Percentiles rank a stretch among this genome's conserved stretches.
phyloP scores from a whole-genome alignment of 2,797 vertebrate species.

The Poecile montanus region DNA sequence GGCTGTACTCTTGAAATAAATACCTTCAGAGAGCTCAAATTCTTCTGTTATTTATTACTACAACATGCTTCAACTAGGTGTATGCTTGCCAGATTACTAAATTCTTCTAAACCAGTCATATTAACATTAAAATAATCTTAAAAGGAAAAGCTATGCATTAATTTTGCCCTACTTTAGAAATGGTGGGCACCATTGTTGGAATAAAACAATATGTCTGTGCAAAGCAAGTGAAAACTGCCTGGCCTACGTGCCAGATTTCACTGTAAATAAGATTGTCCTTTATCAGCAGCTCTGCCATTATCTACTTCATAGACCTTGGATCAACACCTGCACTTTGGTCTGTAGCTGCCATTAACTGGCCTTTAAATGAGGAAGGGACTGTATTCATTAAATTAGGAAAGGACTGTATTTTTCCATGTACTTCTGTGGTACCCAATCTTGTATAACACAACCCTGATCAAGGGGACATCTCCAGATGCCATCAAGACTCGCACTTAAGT shows the following conservation, averaged over 20 bases:
- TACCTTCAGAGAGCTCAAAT: background rate
- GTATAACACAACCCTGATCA: background rate
- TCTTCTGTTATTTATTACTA: background rate
- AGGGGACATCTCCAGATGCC: background rate
- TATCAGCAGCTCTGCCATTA: background rate
- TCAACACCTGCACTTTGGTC: background rate
- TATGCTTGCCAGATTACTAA: background rate
- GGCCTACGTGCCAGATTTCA: background rate
- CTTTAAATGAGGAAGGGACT: background rate
- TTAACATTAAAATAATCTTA: background rate
- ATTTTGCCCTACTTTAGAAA: background rate
- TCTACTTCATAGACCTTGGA: background rate
- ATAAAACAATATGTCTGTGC: background rate
- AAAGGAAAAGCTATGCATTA: background rate
- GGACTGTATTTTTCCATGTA: background rate
- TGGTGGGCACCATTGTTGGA: background rate
- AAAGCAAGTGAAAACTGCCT: background rate
- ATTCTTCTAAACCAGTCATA: background rate
- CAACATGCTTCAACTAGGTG: background rate
- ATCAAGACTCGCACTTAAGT: fast-evolving
- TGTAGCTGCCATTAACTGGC: background rate
- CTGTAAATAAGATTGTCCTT: background rate
- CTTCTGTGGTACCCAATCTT: background rate
- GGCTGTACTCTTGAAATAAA: background rate
- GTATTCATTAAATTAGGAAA: background rate